Conservation (phyloP, 2,888 invertebrate genomes). For the Myathropa florea region DNA sequence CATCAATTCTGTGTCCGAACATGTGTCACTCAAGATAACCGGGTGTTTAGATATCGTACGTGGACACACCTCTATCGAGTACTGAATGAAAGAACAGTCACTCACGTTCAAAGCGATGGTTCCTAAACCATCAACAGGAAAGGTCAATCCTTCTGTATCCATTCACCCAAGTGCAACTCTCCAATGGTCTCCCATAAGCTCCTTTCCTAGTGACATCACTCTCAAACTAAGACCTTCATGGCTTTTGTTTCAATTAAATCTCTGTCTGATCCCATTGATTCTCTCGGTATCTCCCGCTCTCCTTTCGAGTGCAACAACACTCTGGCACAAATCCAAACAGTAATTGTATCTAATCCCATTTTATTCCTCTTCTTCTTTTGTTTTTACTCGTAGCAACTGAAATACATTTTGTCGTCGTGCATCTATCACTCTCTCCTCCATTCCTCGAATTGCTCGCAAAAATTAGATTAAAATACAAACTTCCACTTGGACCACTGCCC, state of each 20-base stretch:
- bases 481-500: constrained; percentile 61
- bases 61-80: no score
- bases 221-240: background rate
- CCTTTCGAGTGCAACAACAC: background rate
- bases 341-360: background rate
- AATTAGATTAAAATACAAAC: constrained; percentile 19
- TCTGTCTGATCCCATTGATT: background rate
- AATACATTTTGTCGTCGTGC: background rate
- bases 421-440: constrained; percentile 14
- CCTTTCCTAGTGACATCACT: background rate
- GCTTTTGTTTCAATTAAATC: background rate
- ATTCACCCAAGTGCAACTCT: background rate
- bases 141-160: background rate
- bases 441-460: background rate
- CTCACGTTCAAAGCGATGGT: no score
- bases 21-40: no score
- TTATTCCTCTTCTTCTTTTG: background rate
- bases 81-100: no score
- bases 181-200: background rate
- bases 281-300: background rate
- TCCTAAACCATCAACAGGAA: no score
- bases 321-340: background rate
- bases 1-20: no score
- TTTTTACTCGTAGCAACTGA: background rate
- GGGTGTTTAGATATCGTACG: no score